Evolutionary conservation across 2,888 invertebrate genomes (phyloP).

Genomic region (Junonia oenone): DNA sequence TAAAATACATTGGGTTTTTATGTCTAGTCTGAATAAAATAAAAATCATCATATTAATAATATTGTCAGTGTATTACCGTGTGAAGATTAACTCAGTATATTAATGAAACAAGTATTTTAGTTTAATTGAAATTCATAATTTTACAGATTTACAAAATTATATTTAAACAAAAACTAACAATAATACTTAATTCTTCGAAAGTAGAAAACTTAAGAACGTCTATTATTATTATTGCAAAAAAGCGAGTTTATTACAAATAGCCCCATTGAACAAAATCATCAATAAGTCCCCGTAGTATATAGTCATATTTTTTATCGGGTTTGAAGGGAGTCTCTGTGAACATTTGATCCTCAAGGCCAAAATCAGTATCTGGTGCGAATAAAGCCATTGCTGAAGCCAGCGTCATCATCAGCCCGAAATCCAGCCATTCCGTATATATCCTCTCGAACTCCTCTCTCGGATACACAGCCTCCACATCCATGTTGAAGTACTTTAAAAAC

Average conservation of each 20-base stretch:
- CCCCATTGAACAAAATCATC: conserved; percentile 37
- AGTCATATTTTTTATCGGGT: conserved; percentile 34
- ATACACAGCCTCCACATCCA: conserved; percentile 39
- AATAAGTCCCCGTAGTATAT: conserved; percentile 37
- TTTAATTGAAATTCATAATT: no score
- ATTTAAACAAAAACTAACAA: no score
- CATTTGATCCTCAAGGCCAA: conserved; percentile 32
- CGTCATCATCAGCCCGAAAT: conserved; percentile 42
- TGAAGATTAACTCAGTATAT: no score
- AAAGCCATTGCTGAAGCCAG: conserved; percentile 38
- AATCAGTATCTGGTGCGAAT: conserved; percentile 39
- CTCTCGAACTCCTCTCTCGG: conserved; percentile 41
- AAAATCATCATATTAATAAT: no score
- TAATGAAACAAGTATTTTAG: no score
- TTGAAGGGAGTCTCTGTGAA: conserved; percentile 30
- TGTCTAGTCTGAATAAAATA: no score
- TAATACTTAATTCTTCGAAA: no score
- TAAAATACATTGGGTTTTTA: no score
- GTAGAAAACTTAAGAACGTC: no score
- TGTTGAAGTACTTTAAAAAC: conserved; percentile 41
- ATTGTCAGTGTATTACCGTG: no score
- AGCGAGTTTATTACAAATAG: not conserved
- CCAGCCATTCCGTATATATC: conserved; percentile 38
- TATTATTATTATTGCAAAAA: no score
- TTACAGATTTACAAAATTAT: not conserved